Conservation (phyloP, 1,140 invertebrate genomes). For the Hypothenemus hampei region DNA sequence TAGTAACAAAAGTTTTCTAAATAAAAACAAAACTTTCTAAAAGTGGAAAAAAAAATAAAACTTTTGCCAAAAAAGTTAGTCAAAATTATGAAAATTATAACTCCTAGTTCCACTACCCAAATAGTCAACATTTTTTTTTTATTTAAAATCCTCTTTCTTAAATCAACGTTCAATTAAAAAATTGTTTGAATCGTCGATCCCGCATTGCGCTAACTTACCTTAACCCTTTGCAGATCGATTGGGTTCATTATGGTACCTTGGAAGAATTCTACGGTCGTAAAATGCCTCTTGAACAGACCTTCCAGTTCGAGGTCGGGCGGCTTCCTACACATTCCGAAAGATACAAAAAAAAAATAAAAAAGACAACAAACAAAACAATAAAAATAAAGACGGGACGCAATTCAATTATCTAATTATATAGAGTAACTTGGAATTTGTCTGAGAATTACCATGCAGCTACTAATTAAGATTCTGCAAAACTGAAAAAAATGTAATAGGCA, state of each 20-base stretch:
- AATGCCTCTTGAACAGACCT: conserved; percentile 98
- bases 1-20: too few relatives aligned
- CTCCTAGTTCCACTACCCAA: too few relatives aligned
- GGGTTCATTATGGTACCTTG: conserved; percentile 99
- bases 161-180: too few relatives aligned
- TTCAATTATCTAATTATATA: conserved; percentile 9
- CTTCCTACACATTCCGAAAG: conserved; percentile 64
- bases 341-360: conserved; percentile 26
- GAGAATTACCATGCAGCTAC: conserved; percentile 35
- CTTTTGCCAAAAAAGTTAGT: too few relatives aligned
- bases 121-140: too few relatives aligned
- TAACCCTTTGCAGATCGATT: conserved; percentile 97
- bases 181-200: too few relatives aligned
- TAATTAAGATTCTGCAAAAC: conserved; percentile 18
- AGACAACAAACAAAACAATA: conserved; percentile 20
- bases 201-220: conserved; percentile 84
- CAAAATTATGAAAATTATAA: too few relatives aligned
- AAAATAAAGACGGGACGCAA: conserved; percentile 4
- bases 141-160: too few relatives aligned
- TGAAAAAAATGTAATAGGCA: conserved; percentile 14
- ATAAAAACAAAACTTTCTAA: too few relatives aligned
- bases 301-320: conserved; percentile 96
- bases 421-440: conserved; percentile 21
- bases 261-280: conserved; percentile 99
- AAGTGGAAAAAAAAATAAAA: too few relatives aligned